Conservation (phyloP, 2,797 vertebrate genomes). For the Acridotheres tristis region DNA sequence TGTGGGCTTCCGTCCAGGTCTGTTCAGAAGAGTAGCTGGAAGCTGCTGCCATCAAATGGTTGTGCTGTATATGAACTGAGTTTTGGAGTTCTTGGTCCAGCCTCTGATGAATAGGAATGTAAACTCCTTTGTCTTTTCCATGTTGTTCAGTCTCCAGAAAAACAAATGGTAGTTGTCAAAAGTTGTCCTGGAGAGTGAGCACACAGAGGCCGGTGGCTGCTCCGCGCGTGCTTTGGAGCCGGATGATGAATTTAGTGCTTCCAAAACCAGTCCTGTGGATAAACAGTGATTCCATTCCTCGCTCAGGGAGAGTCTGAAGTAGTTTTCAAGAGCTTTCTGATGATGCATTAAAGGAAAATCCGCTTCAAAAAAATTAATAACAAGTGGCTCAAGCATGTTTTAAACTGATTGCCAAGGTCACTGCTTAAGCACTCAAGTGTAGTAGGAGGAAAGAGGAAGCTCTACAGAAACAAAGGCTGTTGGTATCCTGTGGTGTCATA, state of each 20-base stretch:
- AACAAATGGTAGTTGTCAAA: neutral
- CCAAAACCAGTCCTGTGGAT: neutral
- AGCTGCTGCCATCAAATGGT: slow-evolving; percentile 69
- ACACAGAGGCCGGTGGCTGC: neutral
- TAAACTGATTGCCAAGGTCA: neutral
- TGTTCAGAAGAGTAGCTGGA: slow-evolving; percentile 45
- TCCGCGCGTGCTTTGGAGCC: neutral
- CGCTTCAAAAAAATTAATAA: neutral
- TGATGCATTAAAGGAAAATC: neutral
- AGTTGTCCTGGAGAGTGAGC: neutral
- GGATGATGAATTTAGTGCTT: neutral
- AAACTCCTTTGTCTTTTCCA: neutral
- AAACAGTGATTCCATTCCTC: neutral
- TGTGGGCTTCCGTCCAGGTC: slow-evolving; percentile 31
- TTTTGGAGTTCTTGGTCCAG: slow-evolving; percentile 49
- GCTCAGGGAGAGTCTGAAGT: neutral
- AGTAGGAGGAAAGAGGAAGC: neutral
- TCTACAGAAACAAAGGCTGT: neutral
- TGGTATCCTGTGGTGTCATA: neutral
- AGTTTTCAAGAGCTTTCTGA: slow-evolving; percentile 24
- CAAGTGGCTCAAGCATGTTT: neutral
- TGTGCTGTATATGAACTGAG: slow-evolving; percentile 43
- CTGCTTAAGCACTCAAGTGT: neutral
- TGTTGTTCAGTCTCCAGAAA: neutral
- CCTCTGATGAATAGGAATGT: neutral